Base-by-base conservation (phyloP, 2,888 invertebrate genomes). In the Idaea aversata region DNA sequence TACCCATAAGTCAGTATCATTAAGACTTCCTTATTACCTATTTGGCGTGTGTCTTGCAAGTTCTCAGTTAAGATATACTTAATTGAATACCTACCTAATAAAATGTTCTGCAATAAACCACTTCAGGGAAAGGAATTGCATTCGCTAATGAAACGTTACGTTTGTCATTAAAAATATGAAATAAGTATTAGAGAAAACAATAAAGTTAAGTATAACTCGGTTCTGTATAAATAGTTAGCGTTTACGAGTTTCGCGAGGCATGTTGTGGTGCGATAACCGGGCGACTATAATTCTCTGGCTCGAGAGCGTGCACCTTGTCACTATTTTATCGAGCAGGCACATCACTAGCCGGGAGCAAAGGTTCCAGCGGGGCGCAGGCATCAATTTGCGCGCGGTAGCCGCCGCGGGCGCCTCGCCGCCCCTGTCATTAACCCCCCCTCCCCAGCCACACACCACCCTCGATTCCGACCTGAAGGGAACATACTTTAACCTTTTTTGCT, bases 401-500 rank as follows among this genome's bases (percentile, higher is more conserved):
- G 91, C 91, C 91, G 87, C 89, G 87, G 91, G 92, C 91, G 90
- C 92, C 88, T 87, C 83, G 86, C 91, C 90, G 90, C 92, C 91
- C 90, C 91, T 90, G 90, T 91, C 91, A 91, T 91, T 91, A 91
- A 84, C 83, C 84, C 85, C 25, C 25, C 25, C 25, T 25, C 79
- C 47, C 47, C 77, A 61, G 63, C 69, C 78, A 77, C 58, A 65
- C 65, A 34, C 67, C 62, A 72, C 70, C 73, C 73, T 68, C 75
- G 74, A 76, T 73, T 74, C 72, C 73, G 76, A 77, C 79, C 80
- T 78, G 75, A 70, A 77, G 76, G 85, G 85, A 88, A 84, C 88
- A 90, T 90, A 91, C 90, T 90, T 90, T 92, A 92, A 91, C 91
- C 91, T 93, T 93, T 93, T 93, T 93, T 91, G 91, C 90, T 87